Evolutionary conservation across 2,797 vertebrate genomes (phyloP), one percentile per base, ranked within the genome.

Genomic region (Acipenser oxyrinchus): DNA sequence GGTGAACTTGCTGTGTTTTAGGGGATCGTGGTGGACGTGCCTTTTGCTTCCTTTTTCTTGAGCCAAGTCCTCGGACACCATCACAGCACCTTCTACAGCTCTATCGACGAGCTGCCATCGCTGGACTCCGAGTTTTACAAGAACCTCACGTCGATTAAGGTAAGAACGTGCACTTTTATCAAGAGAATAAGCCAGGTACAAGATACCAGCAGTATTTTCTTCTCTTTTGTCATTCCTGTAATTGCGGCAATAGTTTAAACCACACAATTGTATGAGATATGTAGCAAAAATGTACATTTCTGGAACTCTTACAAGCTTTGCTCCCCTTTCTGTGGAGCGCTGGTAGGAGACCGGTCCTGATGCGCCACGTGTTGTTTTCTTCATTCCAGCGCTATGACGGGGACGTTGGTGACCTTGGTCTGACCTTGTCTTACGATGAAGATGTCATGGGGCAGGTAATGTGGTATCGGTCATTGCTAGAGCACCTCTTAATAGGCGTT

Each of bases 111-210:
- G 66, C 92, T 99, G 68, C 97, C 97, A 0, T 99, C 96, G 0
- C 82, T 99, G 75, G 96, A 99, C 78, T 95, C 95, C 0, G 97
- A 99, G 85, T 99, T 99, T 84, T 99, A 99, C 72, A 99, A 99
- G 83, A 99, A 99, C 74, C 94, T 99, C 77, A 99, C 97, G 13
- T 99, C 97, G 59, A 99, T 99, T 62, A 99, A 99, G 93, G 97
- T 97, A 37, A 37, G 23, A 37, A 37, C 23, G 2, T 37, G 23
- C 23, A 37, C 23, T 37, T 37, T 37, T 37, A 37, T 37, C 23
- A 37, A 37, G 23, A 37, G 2, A 37, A 37, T 37, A 37, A 37
- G 23, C 23, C 23, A 37, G 1, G 15, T 18, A 18, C 23, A 37
- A 2, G 49, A 64, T 52, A 52, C 37, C 50, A 52, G n/a, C 9